Evolutionary conservation across 2,797 vertebrate species (phyloP).

Genomic region (Clarias fuscus): DNA sequence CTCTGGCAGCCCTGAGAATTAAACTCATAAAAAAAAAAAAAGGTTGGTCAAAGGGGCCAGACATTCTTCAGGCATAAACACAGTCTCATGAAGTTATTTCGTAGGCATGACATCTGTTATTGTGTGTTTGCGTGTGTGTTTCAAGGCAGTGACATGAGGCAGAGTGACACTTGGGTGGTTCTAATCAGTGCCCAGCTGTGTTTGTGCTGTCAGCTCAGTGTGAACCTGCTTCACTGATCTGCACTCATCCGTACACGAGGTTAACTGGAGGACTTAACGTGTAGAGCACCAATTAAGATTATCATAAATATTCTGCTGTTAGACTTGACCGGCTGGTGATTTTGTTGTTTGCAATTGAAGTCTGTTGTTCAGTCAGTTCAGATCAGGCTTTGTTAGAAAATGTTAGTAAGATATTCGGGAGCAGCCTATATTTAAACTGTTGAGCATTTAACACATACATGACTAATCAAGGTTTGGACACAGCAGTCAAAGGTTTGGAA

Average conservation of each 20-base stretch:
- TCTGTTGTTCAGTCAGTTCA: neutral
- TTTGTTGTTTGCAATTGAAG: neutral
- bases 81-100: conserved; percentile 3
- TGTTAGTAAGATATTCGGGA: neutral
- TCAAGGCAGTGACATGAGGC: conserved; percentile 16
- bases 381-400: neutral
- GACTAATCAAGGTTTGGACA: no score
- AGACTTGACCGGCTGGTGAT: neutral
- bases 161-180: conserved; percentile 35
- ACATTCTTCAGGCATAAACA: conserved; percentile 17
- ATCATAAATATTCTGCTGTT: neutral
- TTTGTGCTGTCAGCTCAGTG: conserved; percentile 73
- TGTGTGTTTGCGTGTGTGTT: neutral
- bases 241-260: conserved; percentile 55
- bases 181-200: conserved; percentile 61
- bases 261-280: conserved; percentile 61
- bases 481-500: no score
- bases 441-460: neutral
- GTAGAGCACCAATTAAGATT: neutral
- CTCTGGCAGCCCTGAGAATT: neutral
- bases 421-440: neutral
- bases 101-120: conserved; percentile 10
- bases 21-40: neutral
- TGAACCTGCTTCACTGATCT: conserved; percentile 64
- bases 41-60: neutral